Percentiles rank a stretch among this genome's conserved stretches.
Evolutionary conservation across 2,797 vertebrate species (phyloP).

Genomic region (Morelia viridis): DNA sequence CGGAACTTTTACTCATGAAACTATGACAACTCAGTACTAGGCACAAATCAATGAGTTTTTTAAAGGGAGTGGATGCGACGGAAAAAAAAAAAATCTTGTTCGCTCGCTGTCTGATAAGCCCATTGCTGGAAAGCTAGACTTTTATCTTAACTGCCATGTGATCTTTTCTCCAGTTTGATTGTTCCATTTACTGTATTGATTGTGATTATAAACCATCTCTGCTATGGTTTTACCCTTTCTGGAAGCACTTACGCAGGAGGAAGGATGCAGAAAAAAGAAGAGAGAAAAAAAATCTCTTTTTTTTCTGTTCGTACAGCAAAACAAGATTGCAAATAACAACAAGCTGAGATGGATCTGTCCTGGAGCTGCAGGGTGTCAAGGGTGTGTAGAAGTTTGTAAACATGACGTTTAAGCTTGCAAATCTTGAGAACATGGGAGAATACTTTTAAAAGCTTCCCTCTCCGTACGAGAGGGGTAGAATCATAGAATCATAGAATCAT

Average conservation of each 20-base stretch:
- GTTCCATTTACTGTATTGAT: slow-evolving; percentile 67
- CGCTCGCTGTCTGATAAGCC: slow-evolving; percentile 73
- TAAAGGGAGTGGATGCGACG: slow-evolving; percentile 63
- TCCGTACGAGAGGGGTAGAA: too few species aligned
- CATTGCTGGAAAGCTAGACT: slow-evolving; percentile 65
- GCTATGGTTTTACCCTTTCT: slow-evolving; percentile 48
- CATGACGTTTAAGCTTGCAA: slow-evolving; percentile 56
- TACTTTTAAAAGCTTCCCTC: too few species aligned
- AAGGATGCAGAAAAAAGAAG: not conserved
- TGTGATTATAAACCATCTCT: slow-evolving; percentile 67
- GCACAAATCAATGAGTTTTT: slow-evolving; percentile 81
- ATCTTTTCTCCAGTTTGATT: slow-evolving; percentile 71
- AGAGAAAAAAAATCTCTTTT: slow-evolving; percentile 37
- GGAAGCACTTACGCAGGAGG: slow-evolving; percentile 50
- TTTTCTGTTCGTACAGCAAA: slow-evolving; percentile 9
- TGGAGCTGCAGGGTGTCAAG: slow-evolving; percentile 22
- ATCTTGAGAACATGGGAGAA: not conserved
- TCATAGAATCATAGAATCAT: too few species aligned
- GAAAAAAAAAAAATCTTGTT: slow-evolving; percentile 68
- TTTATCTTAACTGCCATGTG: slow-evolving; percentile 77
- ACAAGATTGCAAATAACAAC: not conserved
- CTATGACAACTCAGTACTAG: slow-evolving; percentile 80
- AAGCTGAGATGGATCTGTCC: too few species aligned
- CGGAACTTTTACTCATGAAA: slow-evolving; percentile 73
- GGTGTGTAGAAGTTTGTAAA: slow-evolving; percentile 52